Evolutionary conservation across 2,113 vertebrate genomes (phyloP).

Genomic region (Microtus ochrogaster): DNA sequence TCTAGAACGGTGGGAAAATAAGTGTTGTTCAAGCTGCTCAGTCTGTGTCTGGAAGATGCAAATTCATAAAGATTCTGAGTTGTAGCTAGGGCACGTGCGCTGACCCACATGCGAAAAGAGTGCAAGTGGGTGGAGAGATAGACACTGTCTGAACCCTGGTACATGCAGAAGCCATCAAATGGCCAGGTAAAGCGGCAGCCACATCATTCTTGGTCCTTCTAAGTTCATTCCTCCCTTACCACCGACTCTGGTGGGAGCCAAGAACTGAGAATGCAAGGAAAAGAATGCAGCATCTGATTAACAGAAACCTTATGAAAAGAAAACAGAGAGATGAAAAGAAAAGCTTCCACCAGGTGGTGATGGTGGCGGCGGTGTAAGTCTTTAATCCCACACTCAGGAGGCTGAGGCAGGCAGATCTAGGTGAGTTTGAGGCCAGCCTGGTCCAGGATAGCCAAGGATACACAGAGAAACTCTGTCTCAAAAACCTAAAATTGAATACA

Average conservation of each 20-base stretch:
- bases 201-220: not conserved
- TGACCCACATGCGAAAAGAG: not conserved
- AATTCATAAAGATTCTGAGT: not conserved
- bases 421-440: not conserved
- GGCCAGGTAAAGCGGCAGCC: not conserved
- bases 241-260: not conserved
- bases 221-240: not conserved
- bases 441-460: not conserved
- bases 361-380: not conserved
- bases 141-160: not conserved
- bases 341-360: not conserved
- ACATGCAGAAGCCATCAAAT: not conserved
- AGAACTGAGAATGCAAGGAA: not conserved
- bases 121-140: rapidly evolving
- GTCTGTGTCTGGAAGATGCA: not conserved
- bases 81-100: not conserved
- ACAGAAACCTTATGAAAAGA: conserved; percentile 39
- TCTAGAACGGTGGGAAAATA: not conserved
- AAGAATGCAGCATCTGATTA: conserved; percentile 2
- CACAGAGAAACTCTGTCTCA: not conserved
- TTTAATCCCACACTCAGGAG: not conserved
- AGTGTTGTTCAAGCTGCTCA: not conserved
- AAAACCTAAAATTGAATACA: not conserved
- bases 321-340: not conserved
- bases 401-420: not conserved